phyloP scores from a whole-genome alignment of 2,113 vertebrate species.

The Porphyrio hochstetteri region DNA sequence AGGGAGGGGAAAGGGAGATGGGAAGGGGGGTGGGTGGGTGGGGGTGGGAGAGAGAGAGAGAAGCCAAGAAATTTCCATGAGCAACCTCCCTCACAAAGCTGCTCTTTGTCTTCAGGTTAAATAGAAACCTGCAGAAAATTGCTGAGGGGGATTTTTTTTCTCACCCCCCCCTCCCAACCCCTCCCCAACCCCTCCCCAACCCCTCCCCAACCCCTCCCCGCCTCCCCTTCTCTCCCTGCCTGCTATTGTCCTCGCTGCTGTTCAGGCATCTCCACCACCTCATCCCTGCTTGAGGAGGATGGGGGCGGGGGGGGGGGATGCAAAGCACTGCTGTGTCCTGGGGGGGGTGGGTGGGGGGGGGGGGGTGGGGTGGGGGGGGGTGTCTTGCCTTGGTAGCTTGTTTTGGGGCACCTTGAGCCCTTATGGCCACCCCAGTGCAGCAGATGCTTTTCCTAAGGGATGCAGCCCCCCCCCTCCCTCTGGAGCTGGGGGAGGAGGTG shows the following conservation, averaged over 20 bases:
- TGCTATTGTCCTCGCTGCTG: conserved; percentile 13
- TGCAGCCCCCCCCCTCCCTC: not conserved
- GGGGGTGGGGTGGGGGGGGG: not conserved
- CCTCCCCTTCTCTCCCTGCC: not conserved
- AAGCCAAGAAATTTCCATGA: conserved; percentile 45
- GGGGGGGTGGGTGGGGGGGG: not conserved
- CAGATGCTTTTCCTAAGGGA: rapidly evolving
- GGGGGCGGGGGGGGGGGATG: not conserved
- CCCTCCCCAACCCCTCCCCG: too few relatives aligned
- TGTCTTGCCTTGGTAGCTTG: not conserved
- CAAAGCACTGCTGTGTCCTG: rapidly evolving
- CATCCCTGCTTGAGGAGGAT: not conserved
- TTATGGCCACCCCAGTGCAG: rapidly evolving
- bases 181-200: too few relatives aligned
- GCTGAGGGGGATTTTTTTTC: conserved; percentile 26
- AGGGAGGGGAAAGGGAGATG: too few relatives aligned
- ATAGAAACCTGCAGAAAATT: conserved; percentile 61
- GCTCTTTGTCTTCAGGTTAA: conserved; percentile 64
- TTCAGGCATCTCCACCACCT: not conserved
- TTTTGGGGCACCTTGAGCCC: not conserved
- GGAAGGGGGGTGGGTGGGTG: too few relatives aligned
- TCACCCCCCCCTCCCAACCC: not conserved
- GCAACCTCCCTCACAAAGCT: conserved; percentile 52
- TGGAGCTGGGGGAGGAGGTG: not conserved
- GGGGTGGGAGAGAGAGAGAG: not conserved